A percentile compares a stretch with the other conserved stretches of the same genome.
These are phyloP conservation scores for Tinea pellionella DNA, from an alignment of 2,888 invertebrate species.

Conservation along the genomic window DNA sequence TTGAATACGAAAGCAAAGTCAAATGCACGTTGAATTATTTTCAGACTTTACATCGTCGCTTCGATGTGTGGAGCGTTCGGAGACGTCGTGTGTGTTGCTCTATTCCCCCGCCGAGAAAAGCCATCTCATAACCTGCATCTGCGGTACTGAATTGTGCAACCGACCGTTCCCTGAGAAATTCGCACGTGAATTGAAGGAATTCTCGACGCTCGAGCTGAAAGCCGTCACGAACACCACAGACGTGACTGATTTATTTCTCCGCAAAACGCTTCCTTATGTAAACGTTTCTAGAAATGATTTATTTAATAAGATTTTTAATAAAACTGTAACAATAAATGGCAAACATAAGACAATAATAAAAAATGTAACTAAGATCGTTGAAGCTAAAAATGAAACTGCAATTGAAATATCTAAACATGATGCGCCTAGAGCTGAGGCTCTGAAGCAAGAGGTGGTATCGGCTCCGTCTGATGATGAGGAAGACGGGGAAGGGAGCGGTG, in stretches of 20 bases:
- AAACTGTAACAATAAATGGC: not conserved
- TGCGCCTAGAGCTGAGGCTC: constrained; percentile 40
- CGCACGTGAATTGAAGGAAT: constrained; percentile 37
- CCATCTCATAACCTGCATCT: constrained; percentile 41
- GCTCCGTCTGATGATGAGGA: constrained; percentile 54
- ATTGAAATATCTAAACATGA: constrained; percentile 20
- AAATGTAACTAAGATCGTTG: not conserved
- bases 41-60: constrained; percentile 13
- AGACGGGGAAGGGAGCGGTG: constrained; percentile 52
- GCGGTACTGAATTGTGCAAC: constrained; percentile 43
- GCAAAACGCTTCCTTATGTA: not conserved
- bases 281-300: constrained; percentile 2
- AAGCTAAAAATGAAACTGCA: not conserved
- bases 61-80: constrained; percentile 17
- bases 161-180: constrained; percentile 36
- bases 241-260: constrained; percentile 14
- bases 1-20: not conserved
- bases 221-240: constrained; percentile 30
- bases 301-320: not conserved
- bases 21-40: not conserved
- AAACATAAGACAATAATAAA: not conserved
- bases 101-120: constrained; percentile 25
- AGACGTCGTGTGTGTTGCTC: constrained; percentile 33
- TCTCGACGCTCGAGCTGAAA: constrained; percentile 27
- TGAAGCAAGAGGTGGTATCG: constrained; percentile 45